Evolutionary conservation across 1,140 invertebrate species (phyloP).

Genomic region (Drosophila leontia): DNA sequence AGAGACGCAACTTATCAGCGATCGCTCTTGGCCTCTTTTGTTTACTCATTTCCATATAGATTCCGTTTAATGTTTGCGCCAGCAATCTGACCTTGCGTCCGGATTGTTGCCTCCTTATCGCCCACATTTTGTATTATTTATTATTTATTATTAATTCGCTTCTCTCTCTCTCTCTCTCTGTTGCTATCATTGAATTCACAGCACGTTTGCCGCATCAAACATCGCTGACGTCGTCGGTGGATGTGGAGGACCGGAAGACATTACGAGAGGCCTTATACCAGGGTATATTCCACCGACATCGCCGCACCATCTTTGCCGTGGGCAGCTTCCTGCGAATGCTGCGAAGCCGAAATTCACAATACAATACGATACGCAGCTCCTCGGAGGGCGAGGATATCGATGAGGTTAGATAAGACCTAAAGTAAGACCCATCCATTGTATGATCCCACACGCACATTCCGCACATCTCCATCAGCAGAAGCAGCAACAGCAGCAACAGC

Average conservation of each 20-base stretch:
- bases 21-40: slow-evolving; percentile 18
- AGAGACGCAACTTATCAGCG: background rate
- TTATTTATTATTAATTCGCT: slow-evolving; percentile 7
- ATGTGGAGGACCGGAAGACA: slow-evolving; percentile 84
- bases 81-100: slow-evolving; percentile 15
- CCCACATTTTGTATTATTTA: slow-evolving; percentile 2
- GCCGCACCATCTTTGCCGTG: slow-evolving; percentile 91
- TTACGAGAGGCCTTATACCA: slow-evolving; percentile 91
- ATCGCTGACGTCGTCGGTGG: slow-evolving; percentile 83
- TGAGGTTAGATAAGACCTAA: slow-evolving; percentile 83
- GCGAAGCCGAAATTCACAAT: slow-evolving; percentile 91
- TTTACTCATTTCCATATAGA: slow-evolving; percentile 6
- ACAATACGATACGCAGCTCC: slow-evolving; percentile 89
- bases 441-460: slow-evolving; percentile 38
- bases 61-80: slow-evolving; percentile 9
- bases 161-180: background rate
- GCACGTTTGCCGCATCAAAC: slow-evolving; percentile 84
- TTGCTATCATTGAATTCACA: slow-evolving; percentile 35
- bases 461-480: slow-evolving; percentile 38
- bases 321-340: slow-evolving; percentile 93
- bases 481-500: slow-evolving; percentile 21
- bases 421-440: slow-evolving; percentile 19
- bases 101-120: slow-evolving; percentile 35
- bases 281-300: slow-evolving; percentile 92
- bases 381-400: slow-evolving; percentile 84